phyloP scores from a whole-genome alignment of 2,888 invertebrate species.

The Druceiella hillmani region DNA sequence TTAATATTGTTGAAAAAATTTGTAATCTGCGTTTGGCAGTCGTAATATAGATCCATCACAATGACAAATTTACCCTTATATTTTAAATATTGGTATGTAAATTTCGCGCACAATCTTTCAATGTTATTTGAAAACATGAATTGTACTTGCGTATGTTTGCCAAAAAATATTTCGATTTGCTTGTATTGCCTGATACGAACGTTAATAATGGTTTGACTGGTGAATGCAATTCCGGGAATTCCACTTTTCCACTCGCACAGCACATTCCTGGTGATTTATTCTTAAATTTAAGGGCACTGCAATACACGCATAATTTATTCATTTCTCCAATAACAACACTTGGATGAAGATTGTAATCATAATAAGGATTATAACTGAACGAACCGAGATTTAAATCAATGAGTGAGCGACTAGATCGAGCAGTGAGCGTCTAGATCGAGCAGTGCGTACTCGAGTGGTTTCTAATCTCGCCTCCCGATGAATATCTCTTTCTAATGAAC shows the following conservation, averaged over 20 bases:
- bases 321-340: not conserved
- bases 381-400: too few relatives aligned
- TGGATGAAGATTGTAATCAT: too few relatives aligned
- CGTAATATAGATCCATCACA: constrained; percentile 12
- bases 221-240: constrained; percentile 10
- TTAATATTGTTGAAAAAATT: too few relatives aligned
- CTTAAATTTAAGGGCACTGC: too few relatives aligned
- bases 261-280: too few relatives aligned
- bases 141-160: constrained; percentile 14
- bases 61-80: constrained; percentile 15
- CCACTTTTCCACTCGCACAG: constrained; percentile 13
- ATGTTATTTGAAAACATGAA: constrained; percentile 19
- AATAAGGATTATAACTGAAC: too few relatives aligned
- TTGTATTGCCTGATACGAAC: not conserved
- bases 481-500: too few relatives aligned
- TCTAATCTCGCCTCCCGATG: too few relatives aligned
- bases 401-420: too few relatives aligned
- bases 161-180: constrained; percentile 11
- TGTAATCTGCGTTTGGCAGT: too few relatives aligned
- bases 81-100: constrained; percentile 14
- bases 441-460: too few relatives aligned
- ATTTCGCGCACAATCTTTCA: constrained; percentile 4
- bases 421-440: too few relatives aligned
- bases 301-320: not conserved
- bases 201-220: not conserved